A percentile compares a stretch with the other conserved stretches of the same genome.
These are phyloP conservation scores for Agrypnus murinus DNA, from an alignment of 2,888 invertebrate species.

Conservation along the genomic window DNA sequence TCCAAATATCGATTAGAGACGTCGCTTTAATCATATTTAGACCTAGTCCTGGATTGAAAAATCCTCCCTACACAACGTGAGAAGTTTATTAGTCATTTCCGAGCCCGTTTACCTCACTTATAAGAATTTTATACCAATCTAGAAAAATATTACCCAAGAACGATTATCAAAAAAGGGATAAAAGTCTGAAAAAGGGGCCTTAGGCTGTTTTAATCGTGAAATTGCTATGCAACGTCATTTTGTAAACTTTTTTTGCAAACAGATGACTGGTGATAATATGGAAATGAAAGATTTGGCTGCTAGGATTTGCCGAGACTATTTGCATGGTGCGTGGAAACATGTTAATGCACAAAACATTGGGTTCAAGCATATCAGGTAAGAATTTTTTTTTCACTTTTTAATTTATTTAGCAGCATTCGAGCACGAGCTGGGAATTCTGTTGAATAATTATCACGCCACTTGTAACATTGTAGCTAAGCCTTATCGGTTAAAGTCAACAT, in stretches of 20 bases:
- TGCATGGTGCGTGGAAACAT: constrained; percentile 92
- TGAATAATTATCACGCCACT: no score
- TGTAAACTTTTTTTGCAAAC: constrained; percentile 62
- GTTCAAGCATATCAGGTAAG: constrained; percentile 89
- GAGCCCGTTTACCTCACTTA: no score
- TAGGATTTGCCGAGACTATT: constrained; percentile 90
- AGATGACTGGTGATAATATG: constrained; percentile 79
- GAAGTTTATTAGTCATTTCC: neutral
- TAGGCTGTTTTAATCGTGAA: neutral
- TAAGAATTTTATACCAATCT: no score
- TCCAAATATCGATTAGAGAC: constrained; percentile 55
- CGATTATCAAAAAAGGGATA: no score
- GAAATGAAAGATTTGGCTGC: constrained; percentile 90
- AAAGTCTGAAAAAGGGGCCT: neutral
- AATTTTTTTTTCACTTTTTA: constrained; percentile 1
- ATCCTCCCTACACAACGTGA: neutral
- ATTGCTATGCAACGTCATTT: constrained; percentile 33
- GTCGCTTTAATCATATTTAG: neutral
- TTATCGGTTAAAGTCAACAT: constrained; percentile 1
- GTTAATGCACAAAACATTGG: constrained; percentile 85
- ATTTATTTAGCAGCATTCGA: neutral
- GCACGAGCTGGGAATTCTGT: no score
- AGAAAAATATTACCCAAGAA: no score
- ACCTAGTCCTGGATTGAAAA: constrained; percentile 16
- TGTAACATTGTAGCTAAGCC: neutral